Evolutionary conservation across 2,888 invertebrate genomes (phyloP).

Genomic region (Drosophila ustulata): DNA sequence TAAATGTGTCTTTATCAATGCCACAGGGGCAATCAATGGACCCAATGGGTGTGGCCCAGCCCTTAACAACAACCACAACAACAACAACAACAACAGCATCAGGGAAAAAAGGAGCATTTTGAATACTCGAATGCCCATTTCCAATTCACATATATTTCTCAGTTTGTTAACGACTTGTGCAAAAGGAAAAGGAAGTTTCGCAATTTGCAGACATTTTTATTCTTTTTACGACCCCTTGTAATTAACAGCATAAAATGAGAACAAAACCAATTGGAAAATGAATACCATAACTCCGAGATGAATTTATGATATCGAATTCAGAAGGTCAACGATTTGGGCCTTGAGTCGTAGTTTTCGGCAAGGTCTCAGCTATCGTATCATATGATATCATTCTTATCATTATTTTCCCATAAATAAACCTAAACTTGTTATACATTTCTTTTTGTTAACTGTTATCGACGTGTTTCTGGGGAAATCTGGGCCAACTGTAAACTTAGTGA

Average conservation of each 20-base stretch:
- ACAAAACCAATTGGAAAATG: slow-evolving; percentile 13
- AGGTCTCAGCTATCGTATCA: slow-evolving; percentile 24
- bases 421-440: neutral
- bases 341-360: neutral
- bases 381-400: slow-evolving; percentile 36
- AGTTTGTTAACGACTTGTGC: slow-evolving; percentile 26
- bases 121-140: slow-evolving; percentile 9
- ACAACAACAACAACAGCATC: neutral
- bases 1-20: slow-evolving; percentile 37
- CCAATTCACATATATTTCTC: slow-evolving; percentile 38
- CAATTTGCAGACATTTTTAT: slow-evolving; percentile 18
- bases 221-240: slow-evolving; percentile 23
- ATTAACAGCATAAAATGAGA: slow-evolving; percentile 17
- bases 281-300: neutral
- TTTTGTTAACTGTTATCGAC: slow-evolving; percentile 23
- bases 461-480: slow-evolving; percentile 21
- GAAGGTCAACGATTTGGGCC: neutral
- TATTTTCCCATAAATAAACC: slow-evolving; percentile 5
- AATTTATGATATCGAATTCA: neutral
- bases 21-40: slow-evolving; percentile 37
- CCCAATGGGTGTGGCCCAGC: slow-evolving; percentile 19
- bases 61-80: slow-evolving; percentile 17
- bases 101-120: slow-evolving; percentile 8
- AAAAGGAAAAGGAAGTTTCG: slow-evolving; percentile 8
- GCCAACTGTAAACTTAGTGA: slow-evolving; percentile 12